Base-by-base conservation (phyloP, 2,888 invertebrate genomes). In the Labia minor region DNA sequence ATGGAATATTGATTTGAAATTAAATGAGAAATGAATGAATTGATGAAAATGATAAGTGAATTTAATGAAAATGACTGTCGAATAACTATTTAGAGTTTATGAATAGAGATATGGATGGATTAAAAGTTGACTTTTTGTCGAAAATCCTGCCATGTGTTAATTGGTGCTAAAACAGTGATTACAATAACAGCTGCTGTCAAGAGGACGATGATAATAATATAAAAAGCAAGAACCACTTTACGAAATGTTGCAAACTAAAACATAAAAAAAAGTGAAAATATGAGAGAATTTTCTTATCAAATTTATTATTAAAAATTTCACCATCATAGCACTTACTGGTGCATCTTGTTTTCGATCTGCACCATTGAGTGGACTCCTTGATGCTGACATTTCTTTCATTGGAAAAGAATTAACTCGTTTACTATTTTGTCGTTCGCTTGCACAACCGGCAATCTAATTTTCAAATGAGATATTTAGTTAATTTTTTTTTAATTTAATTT, bases 321-420 rank as follows among this genome's bases (percentile, higher is more conserved):
- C 3, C 14, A n/a, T 49, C 3, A 8, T 49, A 16, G n/a, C 37
- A 79, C 82, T 82, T 80, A 92, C 92, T 73, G 92, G 89, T 61
- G 90, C 88, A 76, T 92, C 92, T 70, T 85, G 82, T 75, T 84
- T 86, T 70, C 86, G 80, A n/a, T 90, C 90, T 70, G 85, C 81
- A 73, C 84, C 84, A 72, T 87, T 85, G 71, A 84, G 82, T 16
- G 82, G 80, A 72, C 77, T 80, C 70, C 83, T 78, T 62, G 83
- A 83, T 14, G 86, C 83, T 75, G 86, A 82, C 79, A 89, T 82
- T 75, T 92, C 91, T 75, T 90, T 90, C 90, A 92, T 89, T 21
- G 91, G 91, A 81, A 92, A 90, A 4, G 90, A 83, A 74, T 89
- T 89, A 26, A 90, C 85, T 68, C 89, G 83, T 66, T 87, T 86